Evolutionary conservation across 2,888 invertebrate species (phyloP), one percentile per base, ranked within the genome.

Genomic region (Amiota minor): DNA sequence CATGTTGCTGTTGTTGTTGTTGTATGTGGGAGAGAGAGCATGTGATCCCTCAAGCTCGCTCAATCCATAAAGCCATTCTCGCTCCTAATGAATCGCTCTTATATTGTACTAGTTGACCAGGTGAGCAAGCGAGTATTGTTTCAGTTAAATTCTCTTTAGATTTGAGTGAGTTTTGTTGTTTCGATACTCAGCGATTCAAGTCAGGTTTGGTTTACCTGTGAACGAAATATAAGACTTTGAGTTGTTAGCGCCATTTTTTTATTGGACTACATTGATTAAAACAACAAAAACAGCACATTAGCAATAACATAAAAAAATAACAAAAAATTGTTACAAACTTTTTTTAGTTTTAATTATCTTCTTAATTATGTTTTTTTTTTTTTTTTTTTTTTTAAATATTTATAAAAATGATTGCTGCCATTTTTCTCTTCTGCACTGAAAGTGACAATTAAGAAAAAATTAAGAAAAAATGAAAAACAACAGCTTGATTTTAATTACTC

Each of bases 41-140:
- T 80, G 78, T 79, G 81, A 79, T 69, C n/a, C 49, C n/a, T 45
- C 11, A 18, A 50, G 45, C 68, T 61, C 49, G 9, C 62, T 53
- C 74, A 49, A 35, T 35, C 6, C 0, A 35, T 68, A n/a, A n/a
- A 16, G 53, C 11, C 18, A 11, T 59, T 18, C n/a, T 18, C 18
- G 56, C 64, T 59, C 70, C 20, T 46, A 16, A 9, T 18, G 1
- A 14, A 16, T 23, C 69, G 65, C 70, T 47, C 69, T 18, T 72
- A 68, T 68, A 68, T 35, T 35, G 35, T 35, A n/a, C n/a, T n/a
- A 50, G 12, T 20, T 59, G 9, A 20, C 20, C 59, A 59, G 20
- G 59, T 59, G 59, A 59, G 55, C 55, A 9, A 50, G 50, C 50
- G 50, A 6, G 20, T 3, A 20, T 35, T 35, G 35, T 35, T 35